Conservation (phyloP, 2,797 vertebrate species). For the Urophycis tenuis region DNA sequence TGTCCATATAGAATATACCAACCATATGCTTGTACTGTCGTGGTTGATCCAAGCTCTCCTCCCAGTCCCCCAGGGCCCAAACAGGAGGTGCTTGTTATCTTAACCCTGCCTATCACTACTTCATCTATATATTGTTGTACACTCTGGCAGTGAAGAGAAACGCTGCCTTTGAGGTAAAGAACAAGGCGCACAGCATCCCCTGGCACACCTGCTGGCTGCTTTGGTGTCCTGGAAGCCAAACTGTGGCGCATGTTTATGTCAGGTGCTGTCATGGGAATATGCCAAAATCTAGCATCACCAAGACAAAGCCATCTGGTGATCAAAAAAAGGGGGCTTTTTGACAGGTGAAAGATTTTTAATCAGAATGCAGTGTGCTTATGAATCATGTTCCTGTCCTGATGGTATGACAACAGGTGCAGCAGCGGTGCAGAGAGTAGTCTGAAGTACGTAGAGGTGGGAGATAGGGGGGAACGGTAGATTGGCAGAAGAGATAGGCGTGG, state of each 20-base stretch:
- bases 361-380: too few relatives aligned
- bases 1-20: background rate
- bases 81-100: conserved; percentile 7
- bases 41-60: background rate
- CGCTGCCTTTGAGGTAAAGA: conserved; percentile 2
- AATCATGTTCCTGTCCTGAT: too few relatives aligned
- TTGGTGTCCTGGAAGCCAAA: background rate
- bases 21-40: background rate
- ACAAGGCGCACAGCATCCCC: conserved; percentile 1
- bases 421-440: too few relatives aligned
- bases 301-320: background rate
- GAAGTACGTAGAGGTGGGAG: too few relatives aligned
- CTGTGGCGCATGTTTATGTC: background rate
- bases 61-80: background rate
- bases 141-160: conserved; percentile 1
- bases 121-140: background rate
- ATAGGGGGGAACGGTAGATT: too few relatives aligned
- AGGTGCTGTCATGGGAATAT: background rate
- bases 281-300: background rate
- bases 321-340: background rate
- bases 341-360: background rate
- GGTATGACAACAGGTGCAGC: too few relatives aligned
- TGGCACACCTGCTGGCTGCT: background rate
- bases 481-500: too few relatives aligned
- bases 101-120: conserved; percentile 6